These are phyloP conservation scores for Dione vanillae DNA, from an alignment of 2,888 invertebrate species.

Conservation along the genomic window DNA sequence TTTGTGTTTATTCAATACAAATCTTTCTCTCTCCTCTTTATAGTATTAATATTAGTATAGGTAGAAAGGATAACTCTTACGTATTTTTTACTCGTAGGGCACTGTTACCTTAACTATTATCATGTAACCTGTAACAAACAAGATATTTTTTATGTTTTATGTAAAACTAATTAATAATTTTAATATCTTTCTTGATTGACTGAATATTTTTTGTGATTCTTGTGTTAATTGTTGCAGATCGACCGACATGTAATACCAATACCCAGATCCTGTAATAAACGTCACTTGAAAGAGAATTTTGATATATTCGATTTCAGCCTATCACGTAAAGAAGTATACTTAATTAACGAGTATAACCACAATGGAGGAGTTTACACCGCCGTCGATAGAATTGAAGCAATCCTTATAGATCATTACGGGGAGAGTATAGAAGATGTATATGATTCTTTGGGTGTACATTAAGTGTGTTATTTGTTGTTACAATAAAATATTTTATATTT, in stretches of 20 bases:
- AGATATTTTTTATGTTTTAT: too few relatives aligned
- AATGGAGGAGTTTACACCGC: conserved; percentile 55
- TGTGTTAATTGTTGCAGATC: conserved; percentile 60
- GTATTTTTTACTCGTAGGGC: too few relatives aligned
- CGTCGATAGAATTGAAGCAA: neutral
- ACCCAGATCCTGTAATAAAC: conserved; percentile 83
- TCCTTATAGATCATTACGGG: neutral
- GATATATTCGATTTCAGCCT: conserved; percentile 84
- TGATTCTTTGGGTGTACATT: neutral
- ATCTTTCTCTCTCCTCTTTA: too few relatives aligned
- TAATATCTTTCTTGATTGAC: too few relatives aligned
- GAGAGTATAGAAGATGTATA: neutral
- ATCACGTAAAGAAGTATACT: conserved; percentile 73
- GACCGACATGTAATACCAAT: conserved; percentile 82
- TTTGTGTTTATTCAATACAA: too few relatives aligned
- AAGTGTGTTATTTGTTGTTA: neutral
- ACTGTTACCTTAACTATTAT: too few relatives aligned
- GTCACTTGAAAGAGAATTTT: conserved; percentile 81
- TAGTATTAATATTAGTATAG: too few relatives aligned
- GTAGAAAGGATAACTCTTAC: too few relatives aligned
- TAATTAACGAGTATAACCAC: conserved; percentile 77
- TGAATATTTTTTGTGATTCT: too few relatives aligned
- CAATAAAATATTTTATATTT: neutral
- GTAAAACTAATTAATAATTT: too few relatives aligned
- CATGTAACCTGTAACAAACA: too few relatives aligned